Evolutionary conservation across 2,797 vertebrate genomes (phyloP).

Genomic region (Podarcis lilfordi): DNA sequence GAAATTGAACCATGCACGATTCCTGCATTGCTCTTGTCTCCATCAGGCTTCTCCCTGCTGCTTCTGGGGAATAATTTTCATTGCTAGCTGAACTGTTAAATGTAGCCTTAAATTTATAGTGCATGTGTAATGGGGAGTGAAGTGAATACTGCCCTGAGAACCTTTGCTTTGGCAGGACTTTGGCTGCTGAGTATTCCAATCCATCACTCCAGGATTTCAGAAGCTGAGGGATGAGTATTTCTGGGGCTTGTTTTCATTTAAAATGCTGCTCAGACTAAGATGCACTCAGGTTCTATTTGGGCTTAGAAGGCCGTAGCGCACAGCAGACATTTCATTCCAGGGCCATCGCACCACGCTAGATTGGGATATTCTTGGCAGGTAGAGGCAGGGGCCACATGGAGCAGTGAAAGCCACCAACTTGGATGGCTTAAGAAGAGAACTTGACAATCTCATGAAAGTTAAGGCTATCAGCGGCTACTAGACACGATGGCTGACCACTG

Average conservation of each 20-base stretch:
- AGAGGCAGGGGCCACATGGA: too few species aligned
- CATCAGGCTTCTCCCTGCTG: neutral
- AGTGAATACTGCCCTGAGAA: slow-evolving; percentile 25
- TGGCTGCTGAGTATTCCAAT: neutral
- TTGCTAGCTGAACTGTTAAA: slow-evolving; percentile 12
- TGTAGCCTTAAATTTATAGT: slow-evolving; percentile 31
- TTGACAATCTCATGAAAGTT: too few species aligned
- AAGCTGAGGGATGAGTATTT: neutral
- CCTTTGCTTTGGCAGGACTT: slow-evolving; percentile 19
- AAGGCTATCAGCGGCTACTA: too few species aligned
- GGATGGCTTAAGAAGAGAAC: too few species aligned
- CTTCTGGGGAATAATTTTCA: slow-evolving; percentile 9
- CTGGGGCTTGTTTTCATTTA: neutral
- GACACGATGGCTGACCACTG: too few species aligned
- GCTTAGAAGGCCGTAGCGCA: neutral
- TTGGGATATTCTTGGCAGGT: too few species aligned
- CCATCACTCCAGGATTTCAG: slow-evolving; percentile 9
- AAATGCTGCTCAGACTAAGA: neutral
- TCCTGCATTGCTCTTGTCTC: neutral
- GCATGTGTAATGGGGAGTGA: slow-evolving; percentile 18
- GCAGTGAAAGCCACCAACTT: too few species aligned
- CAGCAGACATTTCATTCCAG: neutral
- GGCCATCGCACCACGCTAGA: neutral
- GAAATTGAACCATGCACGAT: neutral
- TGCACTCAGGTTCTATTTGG: neutral